A percentile compares a stretch with the other conserved stretches of the same genome.
phyloP scores from a whole-genome alignment of 2,888 invertebrate genomes.

The Iselma pallidipennis region DNA sequence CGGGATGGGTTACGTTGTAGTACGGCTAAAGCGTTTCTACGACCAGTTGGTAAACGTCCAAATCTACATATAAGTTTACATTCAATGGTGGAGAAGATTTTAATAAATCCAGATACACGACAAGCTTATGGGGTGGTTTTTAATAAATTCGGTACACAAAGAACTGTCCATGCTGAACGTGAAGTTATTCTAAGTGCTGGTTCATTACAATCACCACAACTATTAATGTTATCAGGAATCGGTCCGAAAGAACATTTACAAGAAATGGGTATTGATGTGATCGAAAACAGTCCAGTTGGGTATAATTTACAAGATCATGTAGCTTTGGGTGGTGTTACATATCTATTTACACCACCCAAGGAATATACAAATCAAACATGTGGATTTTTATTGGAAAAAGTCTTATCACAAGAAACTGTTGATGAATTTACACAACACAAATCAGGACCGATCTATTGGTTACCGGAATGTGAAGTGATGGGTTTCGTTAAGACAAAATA shows the following conservation, averaged over 20 bases:
- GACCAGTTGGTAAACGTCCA: conserved; percentile 74
- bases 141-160: conserved; percentile 70
- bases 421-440: conserved; percentile 54
- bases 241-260: conserved; percentile 70
- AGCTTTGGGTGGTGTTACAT: conserved; percentile 65
- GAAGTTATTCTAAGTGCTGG: conserved; percentile 89
- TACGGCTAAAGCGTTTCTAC: conserved; percentile 81
- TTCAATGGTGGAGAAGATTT: conserved; percentile 73
- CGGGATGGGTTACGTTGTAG: conserved; percentile 81
- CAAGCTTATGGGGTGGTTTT: conserved; percentile 80
- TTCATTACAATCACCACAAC: conserved; percentile 87
- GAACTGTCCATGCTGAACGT: conserved; percentile 69
- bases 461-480: conserved; percentile 74
- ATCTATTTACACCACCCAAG: conserved; percentile 56
- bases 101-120: conserved; percentile 70
- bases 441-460: conserved; percentile 71
- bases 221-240: conserved; percentile 87
- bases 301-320: conserved; percentile 73
- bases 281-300: conserved; percentile 63
- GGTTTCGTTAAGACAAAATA: conserved; percentile 66
- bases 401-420: conserved; percentile 61
- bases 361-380: conserved; percentile 40
- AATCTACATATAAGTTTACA: conserved; percentile 84
- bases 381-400: too few relatives aligned
- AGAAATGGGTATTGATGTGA: conserved; percentile 60